phyloP scores from a whole-genome alignment of 2,113 vertebrate species.

The Eubucco bourcierii region DNA sequence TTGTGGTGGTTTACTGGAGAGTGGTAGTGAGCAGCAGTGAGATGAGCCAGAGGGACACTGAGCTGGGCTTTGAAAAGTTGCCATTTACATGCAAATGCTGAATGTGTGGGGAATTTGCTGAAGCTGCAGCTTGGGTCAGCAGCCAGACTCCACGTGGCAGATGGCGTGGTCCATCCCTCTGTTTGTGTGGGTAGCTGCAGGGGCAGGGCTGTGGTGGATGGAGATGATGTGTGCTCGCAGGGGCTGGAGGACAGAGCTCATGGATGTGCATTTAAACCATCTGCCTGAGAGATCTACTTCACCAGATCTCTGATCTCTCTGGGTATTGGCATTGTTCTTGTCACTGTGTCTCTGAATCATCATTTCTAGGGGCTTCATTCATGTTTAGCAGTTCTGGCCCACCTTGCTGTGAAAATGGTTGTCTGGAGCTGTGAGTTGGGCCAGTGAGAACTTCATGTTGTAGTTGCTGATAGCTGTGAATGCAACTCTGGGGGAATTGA shows the following conservation, averaged over 20 bases:
- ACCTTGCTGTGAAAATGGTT: neutral
- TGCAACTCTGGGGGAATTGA: neutral
- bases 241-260: neutral
- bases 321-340: neutral
- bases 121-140: neutral
- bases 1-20: neutral
- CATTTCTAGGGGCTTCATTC: neutral
- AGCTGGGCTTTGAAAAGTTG: slow-evolving; percentile 23
- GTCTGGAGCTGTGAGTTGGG: neutral
- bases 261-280: neutral
- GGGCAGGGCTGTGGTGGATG: neutral
- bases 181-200: neutral
- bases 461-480: neutral
- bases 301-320: neutral
- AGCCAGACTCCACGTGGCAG: neutral
- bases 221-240: neutral
- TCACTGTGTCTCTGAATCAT: neutral
- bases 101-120: slow-evolving; percentile 51
- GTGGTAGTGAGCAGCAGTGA: neutral
- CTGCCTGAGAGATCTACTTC: neutral
- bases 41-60: neutral
- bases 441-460: neutral
- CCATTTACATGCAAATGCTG: neutral
- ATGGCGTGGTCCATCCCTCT: neutral
- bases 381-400: neutral